Conservation (phyloP, 1,140 invertebrate genomes). For the Pseudomyrmex dendroicus region DNA sequence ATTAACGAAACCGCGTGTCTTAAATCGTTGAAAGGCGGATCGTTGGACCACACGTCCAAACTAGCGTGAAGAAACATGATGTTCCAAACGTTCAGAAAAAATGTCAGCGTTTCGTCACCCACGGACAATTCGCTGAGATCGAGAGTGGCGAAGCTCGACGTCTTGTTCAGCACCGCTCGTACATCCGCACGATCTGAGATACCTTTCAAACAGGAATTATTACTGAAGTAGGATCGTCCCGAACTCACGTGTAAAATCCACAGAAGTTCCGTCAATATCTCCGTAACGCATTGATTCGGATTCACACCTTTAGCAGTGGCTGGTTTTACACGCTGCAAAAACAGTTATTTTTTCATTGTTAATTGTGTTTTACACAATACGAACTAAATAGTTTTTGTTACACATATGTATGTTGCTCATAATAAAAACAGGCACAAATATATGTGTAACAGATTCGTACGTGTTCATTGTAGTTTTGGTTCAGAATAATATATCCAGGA, state of each 20-base stretch:
- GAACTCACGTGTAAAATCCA: conserved; percentile 61
- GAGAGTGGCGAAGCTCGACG: conserved; percentile 70
- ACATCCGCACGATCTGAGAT: conserved; percentile 69
- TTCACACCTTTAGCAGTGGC: conserved; percentile 57
- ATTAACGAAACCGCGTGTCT: conserved; percentile 73
- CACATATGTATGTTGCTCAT: too few relatives aligned
- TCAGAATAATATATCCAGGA: conserved; percentile 77
- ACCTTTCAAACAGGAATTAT: conserved; percentile 51
- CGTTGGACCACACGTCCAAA: conserved; percentile 72
- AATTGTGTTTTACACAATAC: not conserved
- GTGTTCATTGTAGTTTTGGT: conserved; percentile 63
- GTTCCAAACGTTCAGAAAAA: conserved; percentile 82
- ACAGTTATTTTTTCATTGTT: not conserved
- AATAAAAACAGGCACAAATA: not conserved
- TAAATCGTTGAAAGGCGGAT: conserved; percentile 71
- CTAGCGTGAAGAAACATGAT: conserved; percentile 78
- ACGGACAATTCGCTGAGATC: conserved; percentile 80
- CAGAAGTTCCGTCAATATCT: conserved; percentile 77
- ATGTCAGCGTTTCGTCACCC: conserved; percentile 80
- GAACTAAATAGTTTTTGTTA: conserved; percentile 5
- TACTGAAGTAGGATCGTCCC: conserved; percentile 52
- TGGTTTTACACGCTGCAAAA: conserved; percentile 55
- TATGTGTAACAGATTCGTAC: conserved; percentile 66
- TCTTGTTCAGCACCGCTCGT: conserved; percentile 74
- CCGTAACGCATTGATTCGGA: conserved; percentile 77